Evolutionary conservation across 2,113 vertebrate species (phyloP).

Genomic region (Microcebus jonahi): DNA sequence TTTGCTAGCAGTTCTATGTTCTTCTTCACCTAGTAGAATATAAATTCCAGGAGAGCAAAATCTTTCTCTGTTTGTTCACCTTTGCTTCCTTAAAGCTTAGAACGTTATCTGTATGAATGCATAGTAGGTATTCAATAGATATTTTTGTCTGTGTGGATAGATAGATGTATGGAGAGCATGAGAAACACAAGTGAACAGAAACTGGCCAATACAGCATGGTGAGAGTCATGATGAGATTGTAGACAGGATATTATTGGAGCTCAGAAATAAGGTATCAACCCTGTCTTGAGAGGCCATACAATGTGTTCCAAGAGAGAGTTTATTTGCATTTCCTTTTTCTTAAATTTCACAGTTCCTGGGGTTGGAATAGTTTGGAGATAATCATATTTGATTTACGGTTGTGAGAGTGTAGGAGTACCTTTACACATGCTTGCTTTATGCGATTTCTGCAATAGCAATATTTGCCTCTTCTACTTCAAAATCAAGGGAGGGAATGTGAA

Average conservation of each 20-base stretch:
- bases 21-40: not conserved
- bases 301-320: not conserved
- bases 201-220: not conserved
- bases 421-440: not conserved
- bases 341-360: not conserved
- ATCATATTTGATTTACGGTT: not conserved
- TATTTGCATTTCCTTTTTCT: conserved; percentile 32
- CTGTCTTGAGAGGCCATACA: not conserved
- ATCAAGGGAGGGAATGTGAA: not conserved
- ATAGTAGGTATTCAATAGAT: not conserved
- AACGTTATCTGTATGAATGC: not conserved
- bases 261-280: not conserved
- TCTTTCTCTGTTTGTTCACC: not conserved
- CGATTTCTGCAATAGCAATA: not conserved
- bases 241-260: not conserved
- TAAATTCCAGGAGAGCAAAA: not conserved
- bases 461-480: not conserved
- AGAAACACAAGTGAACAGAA: not conserved
- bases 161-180: not conserved
- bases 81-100: not conserved
- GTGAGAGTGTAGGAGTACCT: not conserved
- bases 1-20: not conserved
- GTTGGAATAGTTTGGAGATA: not conserved
- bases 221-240: not conserved
- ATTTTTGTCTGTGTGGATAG: not conserved